Percentiles rank a stretch among this genome's conserved stretches.
Evolutionary conservation across 2,113 vertebrate genomes (phyloP).

Genomic region (Rhombomys opimus): DNA sequence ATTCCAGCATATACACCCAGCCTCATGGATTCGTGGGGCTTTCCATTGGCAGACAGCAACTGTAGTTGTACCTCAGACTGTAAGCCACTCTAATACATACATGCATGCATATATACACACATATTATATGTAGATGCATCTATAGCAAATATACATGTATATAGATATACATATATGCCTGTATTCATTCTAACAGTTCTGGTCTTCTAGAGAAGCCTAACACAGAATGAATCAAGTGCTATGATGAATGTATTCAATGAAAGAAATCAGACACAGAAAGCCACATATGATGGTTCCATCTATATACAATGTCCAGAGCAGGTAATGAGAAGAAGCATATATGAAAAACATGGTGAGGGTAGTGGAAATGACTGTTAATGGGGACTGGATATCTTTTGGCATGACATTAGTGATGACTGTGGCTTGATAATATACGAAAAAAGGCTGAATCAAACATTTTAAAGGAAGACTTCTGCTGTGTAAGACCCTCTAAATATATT

Average conservation of each 20-base stretch:
- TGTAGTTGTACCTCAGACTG: neutral
- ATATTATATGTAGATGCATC: neutral
- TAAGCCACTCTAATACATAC: neutral
- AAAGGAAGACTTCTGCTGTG: neutral
- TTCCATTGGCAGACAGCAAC: neutral
- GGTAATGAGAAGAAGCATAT: neutral
- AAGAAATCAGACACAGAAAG: slow-evolving; percentile 18
- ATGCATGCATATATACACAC: neutral
- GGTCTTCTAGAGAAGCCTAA: neutral
- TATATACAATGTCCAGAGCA: neutral
- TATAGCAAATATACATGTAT: too few relatives aligned
- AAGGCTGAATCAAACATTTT: neutral
- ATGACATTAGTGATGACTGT: neutral
- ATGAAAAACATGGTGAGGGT: neutral
- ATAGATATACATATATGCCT: too few relatives aligned
- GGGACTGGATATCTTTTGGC: neutral
- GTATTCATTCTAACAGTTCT: neutral
- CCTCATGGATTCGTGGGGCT: neutral
- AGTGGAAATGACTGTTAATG: neutral
- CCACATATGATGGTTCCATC: neutral
- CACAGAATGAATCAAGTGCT: neutral
- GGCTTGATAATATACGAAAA: neutral
- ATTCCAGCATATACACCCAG: neutral
- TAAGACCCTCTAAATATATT: slow-evolving; percentile 25
- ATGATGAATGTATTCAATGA: neutral